Base-by-base conservation (phyloP, 2,888 invertebrate genomes). In the Galeruca laticollis region DNA sequence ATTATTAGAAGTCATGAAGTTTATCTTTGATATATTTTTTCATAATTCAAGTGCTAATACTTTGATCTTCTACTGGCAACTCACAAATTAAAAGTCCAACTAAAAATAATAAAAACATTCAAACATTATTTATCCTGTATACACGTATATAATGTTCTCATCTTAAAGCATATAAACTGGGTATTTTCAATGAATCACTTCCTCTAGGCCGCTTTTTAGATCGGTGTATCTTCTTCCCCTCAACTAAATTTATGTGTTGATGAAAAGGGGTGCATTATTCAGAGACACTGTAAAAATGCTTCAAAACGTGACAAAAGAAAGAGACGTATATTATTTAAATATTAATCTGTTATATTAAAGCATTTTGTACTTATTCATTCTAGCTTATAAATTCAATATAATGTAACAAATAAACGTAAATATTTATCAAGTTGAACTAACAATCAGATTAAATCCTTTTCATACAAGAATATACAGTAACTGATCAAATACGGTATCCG, bases 181-280 rank as follows among this genome's bases (percentile, higher is more conserved):
- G 26, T 3, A 47, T 18, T 47, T 18, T 47, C 15, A 47, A 47
- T 47, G 47, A 47, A 47, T 47, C 47, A 47, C 47, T 47, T 47
- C 47, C 47, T 47, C 47, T 9, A 15, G 15, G 47, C 18, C 15
- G 15, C 47, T 47, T 47, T 47, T 47, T 47, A 47, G 15, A 47
- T 47, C 13, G 40, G 5, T n/a, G 6, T 40, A n/a, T 40, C 40
- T 40, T 40, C 13, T 47, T 18, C 47, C 47, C 47, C 18, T 18
- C 9, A 13, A 47, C 47, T 18, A 18, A 15, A 15, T 47, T 47
- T 18, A 0, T 2, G 47, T 18, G 47, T 18, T 47, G 47, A 47
- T 47, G 8, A 18, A 43, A 18, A 47, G 18, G 47, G 47, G 47
- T 47, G 47, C 47, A 10, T 47, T 47, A 15, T 47, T 47, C 18